These are phyloP conservation scores for Dryomyza anilis DNA, from an alignment of 2,888 invertebrate species.

Conservation along the genomic window DNA sequence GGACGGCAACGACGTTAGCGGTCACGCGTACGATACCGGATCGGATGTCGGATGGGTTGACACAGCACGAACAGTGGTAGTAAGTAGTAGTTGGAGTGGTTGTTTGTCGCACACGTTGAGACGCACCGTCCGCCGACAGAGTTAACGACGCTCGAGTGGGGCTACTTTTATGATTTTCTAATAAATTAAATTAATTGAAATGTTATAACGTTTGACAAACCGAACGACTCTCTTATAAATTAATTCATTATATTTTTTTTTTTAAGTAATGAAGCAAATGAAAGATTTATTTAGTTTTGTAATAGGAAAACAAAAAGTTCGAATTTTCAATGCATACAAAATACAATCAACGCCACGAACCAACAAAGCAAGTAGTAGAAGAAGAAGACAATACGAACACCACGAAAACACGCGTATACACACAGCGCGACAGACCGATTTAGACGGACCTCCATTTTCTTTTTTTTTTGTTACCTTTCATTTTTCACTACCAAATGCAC, in stretches of 20 bases:
- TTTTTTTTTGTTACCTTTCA: too few relatives aligned
- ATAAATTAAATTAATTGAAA: constrained; percentile 21
- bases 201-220: constrained; percentile 14
- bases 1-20: constrained; percentile 41
- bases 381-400: not conserved
- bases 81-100: not conserved
- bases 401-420: not conserved
- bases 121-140: constrained; percentile 13
- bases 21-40: constrained; percentile 19
- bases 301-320: not conserved
- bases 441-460: not conserved
- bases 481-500: not conserved
- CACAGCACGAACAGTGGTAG: too few relatives aligned
- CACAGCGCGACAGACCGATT: not conserved
- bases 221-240: too few relatives aligned
- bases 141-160: constrained; percentile 7
- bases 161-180: constrained; percentile 9
- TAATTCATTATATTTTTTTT: constrained; percentile 12
- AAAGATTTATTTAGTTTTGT: not conserved
- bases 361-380: not conserved
- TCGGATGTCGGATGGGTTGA: too few relatives aligned
- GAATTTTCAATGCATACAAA: constrained; percentile 14
- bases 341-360: too few relatives aligned
- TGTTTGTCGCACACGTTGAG: constrained; percentile 1
- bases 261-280: not conserved